Percentiles rank a stretch among this genome's conserved stretches.
Conservation (phyloP, 2,888 invertebrate genomes). For the Hirtodrosophila confusa region DNA sequence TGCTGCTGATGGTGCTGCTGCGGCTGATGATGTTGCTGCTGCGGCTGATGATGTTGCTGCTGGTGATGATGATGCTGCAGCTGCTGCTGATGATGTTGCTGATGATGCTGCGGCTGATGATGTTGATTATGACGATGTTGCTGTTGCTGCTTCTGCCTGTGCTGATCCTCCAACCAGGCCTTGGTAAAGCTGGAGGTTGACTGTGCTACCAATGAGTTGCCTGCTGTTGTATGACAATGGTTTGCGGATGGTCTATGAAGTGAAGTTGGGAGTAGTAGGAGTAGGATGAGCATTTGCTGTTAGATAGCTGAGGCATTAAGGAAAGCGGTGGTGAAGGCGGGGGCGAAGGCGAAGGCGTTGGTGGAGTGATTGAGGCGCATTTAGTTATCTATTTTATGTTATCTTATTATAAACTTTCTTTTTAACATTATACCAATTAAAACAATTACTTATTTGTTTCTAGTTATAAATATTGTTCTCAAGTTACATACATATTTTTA, state of each 20-base stretch:
- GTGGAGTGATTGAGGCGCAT: background rate
- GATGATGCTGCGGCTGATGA: background rate
- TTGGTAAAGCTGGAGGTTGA: background rate
- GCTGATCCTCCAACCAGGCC: conserved; percentile 35
- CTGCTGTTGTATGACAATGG: background rate
- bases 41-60: conserved; percentile 27
- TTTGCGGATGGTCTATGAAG: conserved; percentile 11
- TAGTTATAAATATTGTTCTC: too few species aligned
- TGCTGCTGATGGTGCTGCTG: background rate
- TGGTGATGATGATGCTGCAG: background rate
- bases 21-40: background rate
- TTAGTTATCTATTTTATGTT: too few species aligned
- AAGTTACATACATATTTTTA: too few species aligned
- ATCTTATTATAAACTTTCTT: too few species aligned
- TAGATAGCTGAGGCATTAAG: conserved; percentile 2
- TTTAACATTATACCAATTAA: too few species aligned
- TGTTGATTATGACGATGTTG: background rate
- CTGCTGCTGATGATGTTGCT: background rate
- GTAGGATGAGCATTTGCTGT: conserved; percentile 17
- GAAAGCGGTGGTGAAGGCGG: conserved; percentile 4
- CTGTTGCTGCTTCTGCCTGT: conserved; percentile 3
- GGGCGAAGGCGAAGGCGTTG: conserved; percentile 3
- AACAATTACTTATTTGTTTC: too few species aligned
- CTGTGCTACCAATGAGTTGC: background rate
- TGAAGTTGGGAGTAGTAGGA: conserved; percentile 14